A percentile compares a stretch with the other conserved stretches of the same genome.
These are phyloP conservation scores for Calcarius ornatus DNA, from an alignment of 2,113 vertebrate species.

Conservation along the genomic window DNA sequence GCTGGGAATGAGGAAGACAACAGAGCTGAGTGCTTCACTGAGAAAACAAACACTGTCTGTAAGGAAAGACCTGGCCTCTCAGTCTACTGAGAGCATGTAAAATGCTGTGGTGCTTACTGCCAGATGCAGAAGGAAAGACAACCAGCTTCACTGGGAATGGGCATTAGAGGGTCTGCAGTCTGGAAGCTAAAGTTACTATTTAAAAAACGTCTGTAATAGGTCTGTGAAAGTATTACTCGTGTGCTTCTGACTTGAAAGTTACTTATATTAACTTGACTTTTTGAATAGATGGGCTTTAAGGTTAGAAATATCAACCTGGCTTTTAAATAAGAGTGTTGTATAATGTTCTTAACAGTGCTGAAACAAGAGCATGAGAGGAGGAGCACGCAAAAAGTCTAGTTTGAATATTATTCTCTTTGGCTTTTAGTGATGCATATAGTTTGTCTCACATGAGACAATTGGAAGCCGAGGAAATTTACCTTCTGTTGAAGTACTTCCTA, in stretches of 20 bases:
- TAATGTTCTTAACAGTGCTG: not conserved
- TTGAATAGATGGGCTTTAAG: not conserved
- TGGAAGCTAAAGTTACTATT: not conserved
- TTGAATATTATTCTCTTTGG: not conserved
- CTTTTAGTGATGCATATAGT: not conserved
- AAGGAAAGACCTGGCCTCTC: not conserved
- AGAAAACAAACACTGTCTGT: not conserved
- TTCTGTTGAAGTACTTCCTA: not conserved
- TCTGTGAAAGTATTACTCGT: not conserved
- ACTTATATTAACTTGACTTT: not conserved
- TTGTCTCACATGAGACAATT: not conserved
- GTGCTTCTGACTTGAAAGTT: not conserved
- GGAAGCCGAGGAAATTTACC: not conserved
- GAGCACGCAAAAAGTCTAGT: not conserved
- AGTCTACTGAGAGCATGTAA: not conserved
- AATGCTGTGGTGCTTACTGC: not conserved
- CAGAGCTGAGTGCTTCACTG: not conserved
- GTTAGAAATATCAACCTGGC: not conserved
- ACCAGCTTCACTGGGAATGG: not conserved
- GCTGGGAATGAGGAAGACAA: not conserved
- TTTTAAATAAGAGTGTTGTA: not conserved
- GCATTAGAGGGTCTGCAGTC: not conserved
- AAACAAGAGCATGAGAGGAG: not conserved
- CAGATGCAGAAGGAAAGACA: not conserved
- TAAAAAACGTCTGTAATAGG: not conserved